Base-by-base conservation (phyloP, 2,888 invertebrate species). In the Noctua pronuba region DNA sequence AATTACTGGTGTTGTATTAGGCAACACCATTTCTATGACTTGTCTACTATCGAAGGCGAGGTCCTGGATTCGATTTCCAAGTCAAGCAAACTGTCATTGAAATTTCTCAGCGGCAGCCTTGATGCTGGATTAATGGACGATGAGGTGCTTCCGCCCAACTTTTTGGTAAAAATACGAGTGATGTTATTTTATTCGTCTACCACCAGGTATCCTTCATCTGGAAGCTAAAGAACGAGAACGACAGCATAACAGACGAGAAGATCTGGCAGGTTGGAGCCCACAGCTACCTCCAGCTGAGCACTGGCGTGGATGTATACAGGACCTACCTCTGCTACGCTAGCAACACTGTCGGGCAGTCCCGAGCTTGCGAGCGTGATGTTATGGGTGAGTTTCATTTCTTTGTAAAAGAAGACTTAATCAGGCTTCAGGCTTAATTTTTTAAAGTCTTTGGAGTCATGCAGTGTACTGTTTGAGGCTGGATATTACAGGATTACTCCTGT, bases 251-350 rank as follows among this genome's bases (percentile, higher is more conserved):
- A 3, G 97, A 97, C 87, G 95, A 97, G 88, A 91, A 95, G 86
- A 97, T 97, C 83, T 97, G 97, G 89, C 94, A 95, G 69, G 82
- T 86, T 0, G 95, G 94, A 0, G 71, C 85, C 0, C 94, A 95
- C 87, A 97, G 97, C 89, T 97, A 97, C 93, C 97, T 99, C 0
- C 89, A 90, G 0, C 92, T 96, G 6, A 94, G 94, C 60, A 86
- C 94, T 6, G 89, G 92, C n/a, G 97, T 97, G 24, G 94, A 93
- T 24, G 94, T 94, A 0, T 97, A 97, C 90, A 97, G 99, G 79
- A 99, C 98, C 8, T 99, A 99, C 94, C 97, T 98, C 77, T 99
- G 99, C 94, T 97, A 97, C 88, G 99, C 98, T 41, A 98, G 98
- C 94, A 99, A 99, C 95, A 97, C 98, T 8, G 98, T 99, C 24